A percentile compares a stretch with the other conserved stretches of the same genome.
Conservation (phyloP, 2,888 invertebrate species). For the Marronus borbonicus region DNA sequence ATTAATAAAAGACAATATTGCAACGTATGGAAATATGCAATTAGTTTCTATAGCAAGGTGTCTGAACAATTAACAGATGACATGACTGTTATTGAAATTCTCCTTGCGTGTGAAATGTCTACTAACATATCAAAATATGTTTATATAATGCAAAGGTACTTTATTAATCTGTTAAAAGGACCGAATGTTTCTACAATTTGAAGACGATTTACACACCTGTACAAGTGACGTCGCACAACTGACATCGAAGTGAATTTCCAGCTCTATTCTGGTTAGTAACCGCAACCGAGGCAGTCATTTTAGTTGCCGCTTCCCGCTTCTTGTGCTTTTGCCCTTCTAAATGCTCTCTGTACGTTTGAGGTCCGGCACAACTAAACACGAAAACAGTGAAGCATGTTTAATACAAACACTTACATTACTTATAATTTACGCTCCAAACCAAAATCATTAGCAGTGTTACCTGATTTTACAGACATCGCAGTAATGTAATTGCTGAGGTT, state of each 20-base stretch:
- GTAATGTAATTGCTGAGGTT: constrained; percentile 95
- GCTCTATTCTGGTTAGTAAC: constrained; percentile 77
- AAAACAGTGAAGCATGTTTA: constrained; percentile 15
- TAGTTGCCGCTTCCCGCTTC: constrained; percentile 94
- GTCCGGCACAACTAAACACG: constrained; percentile 67
- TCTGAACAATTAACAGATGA: constrained; percentile 55
- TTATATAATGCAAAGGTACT: neutral
- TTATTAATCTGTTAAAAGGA: neutral
- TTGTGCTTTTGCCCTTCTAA: constrained; percentile 99
- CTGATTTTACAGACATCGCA: constrained; percentile 99
- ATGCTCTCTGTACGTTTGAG: constrained; percentile 92
- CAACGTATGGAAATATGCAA: constrained; percentile 9
- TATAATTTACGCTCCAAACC: neutral
- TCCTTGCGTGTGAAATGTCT: constrained; percentile 52
- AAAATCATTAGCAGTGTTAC: constrained; percentile 66
- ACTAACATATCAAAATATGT: neutral
- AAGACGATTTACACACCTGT: constrained; percentile 76
- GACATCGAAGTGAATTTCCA: constrained; percentile 88
- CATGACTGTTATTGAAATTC: constrained; percentile 55
- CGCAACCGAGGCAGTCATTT: constrained; percentile 79
- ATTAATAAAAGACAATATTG: constrained; percentile 7
- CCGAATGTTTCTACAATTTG: too few species aligned
- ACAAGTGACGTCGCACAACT: constrained; percentile 98
- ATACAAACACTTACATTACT: neutral
- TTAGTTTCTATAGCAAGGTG: constrained; percentile 55